A percentile compares a stretch with the other conserved stretches of the same genome.
Conservation (phyloP, 1,140 invertebrate genomes). For the Pseudoatta argentina region DNA sequence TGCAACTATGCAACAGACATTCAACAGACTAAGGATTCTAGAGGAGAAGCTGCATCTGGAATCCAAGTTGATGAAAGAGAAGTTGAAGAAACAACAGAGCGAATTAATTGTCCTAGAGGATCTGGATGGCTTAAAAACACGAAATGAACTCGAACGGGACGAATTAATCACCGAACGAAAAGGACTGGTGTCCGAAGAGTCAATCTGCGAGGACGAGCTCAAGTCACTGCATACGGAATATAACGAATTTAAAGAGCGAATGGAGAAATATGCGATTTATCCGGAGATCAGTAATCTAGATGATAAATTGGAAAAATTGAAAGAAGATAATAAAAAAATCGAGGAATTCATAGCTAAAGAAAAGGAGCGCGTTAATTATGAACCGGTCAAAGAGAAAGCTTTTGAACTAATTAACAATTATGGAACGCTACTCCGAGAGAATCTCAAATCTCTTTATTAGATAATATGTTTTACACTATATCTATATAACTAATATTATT, state of each 20-base stretch:
- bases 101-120: slow-evolving; percentile 77
- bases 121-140: slow-evolving; percentile 73
- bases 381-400: slow-evolving; percentile 69
- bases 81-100: slow-evolving; percentile 71
- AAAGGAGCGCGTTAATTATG: slow-evolving; percentile 75
- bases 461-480: background rate
- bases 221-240: slow-evolving; percentile 73
- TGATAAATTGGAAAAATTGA: slow-evolving; percentile 79
- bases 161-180: slow-evolving; percentile 75
- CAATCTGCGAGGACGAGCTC: slow-evolving; percentile 72
- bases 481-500: background rate
- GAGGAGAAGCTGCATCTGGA: slow-evolving; percentile 80
- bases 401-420: slow-evolving; percentile 71
- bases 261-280: slow-evolving; percentile 82
- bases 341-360: slow-evolving; percentile 75
- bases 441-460: slow-evolving; percentile 75
- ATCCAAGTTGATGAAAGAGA: slow-evolving; percentile 74
- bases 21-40: slow-evolving; percentile 80
- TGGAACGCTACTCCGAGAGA: slow-evolving; percentile 74
- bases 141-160: slow-evolving; percentile 75
- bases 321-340: slow-evolving; percentile 75
- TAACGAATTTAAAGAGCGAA: slow-evolving; percentile 75
- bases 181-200: slow-evolving; percentile 73
- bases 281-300: slow-evolving; percentile 80
- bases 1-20: slow-evolving; percentile 74